These are phyloP conservation scores for Sebastes elongatus DNA, from an alignment of 2,797 vertebrate genomes.

Conservation along the genomic window DNA sequence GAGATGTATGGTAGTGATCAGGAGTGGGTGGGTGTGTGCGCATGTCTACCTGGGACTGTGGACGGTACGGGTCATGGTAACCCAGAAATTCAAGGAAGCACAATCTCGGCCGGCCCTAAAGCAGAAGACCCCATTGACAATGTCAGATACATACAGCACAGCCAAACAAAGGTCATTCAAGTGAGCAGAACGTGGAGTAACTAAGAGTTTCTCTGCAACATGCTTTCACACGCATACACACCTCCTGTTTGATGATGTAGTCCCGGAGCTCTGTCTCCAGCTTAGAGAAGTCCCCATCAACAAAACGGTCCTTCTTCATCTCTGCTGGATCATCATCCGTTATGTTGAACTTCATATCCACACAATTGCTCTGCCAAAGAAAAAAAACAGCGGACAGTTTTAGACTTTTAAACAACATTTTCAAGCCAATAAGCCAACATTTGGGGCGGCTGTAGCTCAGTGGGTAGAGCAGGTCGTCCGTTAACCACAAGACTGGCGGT, in stretches of 20 bases:
- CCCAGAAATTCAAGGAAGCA: slow-evolving; percentile 70
- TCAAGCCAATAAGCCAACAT: too few relatives aligned
- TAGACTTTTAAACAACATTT: background rate
- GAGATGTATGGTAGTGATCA: slow-evolving; percentile 42
- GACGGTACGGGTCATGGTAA: slow-evolving; percentile 58
- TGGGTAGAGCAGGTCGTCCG: too few relatives aligned
- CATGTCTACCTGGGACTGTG: slow-evolving; percentile 65
- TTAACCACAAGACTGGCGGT: too few relatives aligned
- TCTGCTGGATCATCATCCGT: background rate
- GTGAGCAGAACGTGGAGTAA: background rate
- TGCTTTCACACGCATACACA: slow-evolving; percentile 16
- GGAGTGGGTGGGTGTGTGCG: slow-evolving; percentile 1
- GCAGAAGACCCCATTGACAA: background rate
- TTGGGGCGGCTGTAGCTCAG: too few relatives aligned
- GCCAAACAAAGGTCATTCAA: background rate
- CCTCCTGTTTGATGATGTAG: slow-evolving; percentile 57
- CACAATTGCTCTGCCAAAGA: slow-evolving; percentile 46
- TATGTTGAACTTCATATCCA: slow-evolving; percentile 50
- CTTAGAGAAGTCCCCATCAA: slow-evolving; percentile 41
- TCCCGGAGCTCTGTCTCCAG: slow-evolving; percentile 67
- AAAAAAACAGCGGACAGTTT: background rate
- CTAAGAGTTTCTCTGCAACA: background rate
- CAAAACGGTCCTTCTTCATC: background rate
- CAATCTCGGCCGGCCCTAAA: slow-evolving; percentile 63
- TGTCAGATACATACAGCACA: background rate